Evolutionary conservation across 2,113 vertebrate genomes (phyloP), one percentile per base, ranked within the genome.

Genomic region (Callopanchax toddi): DNA sequence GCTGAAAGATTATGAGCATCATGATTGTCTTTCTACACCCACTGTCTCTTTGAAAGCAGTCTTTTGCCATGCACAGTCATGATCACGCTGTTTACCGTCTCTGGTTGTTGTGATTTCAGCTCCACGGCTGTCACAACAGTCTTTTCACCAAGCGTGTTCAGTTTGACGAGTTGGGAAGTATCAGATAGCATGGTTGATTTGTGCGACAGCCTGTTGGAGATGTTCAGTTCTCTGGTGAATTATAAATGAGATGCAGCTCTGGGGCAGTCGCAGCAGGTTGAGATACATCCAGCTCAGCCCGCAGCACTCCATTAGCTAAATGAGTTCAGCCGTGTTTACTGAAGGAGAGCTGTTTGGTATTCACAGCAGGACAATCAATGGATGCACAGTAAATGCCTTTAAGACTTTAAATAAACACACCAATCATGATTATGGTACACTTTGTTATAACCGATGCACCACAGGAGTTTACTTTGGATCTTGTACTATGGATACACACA

Each of bases 191-290:
- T 21, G 32, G 13, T n/a, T 50, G 46, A 67, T 79, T 50, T 43
- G 44, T 44, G 34, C 60, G 37, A 42, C 21, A 4, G 61, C 42
- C 34, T 65, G 43, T 15, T 32, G 45, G 62, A 64, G 73, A 83
- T 67, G 67, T 67, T 67, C 49, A 50, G 49, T 65, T 25, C 66
- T 73, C 58, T 13, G 49, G 71, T 87, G 61, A 83, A 82, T 83
- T 80, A 83, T 88, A 61, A 77, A 82, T 77, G 67, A 85, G 56
- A 7, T 32, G 37, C 56, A 59, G 65, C 34, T 39, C 37, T 15
- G 43, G 58, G 58, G 58, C 70, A 58, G 44, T 18, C 36, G 60
- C 68, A 59, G 63, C 61, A 53, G 76, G 44, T 76, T 56, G 32
- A 52, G 17, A 51, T 71, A 66, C 15, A 71, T 58, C 34, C 44